Evolutionary conservation across 2,797 vertebrate species (phyloP), one percentile per base, ranked within the genome.

Genomic region (Pangasius djambal): DNA sequence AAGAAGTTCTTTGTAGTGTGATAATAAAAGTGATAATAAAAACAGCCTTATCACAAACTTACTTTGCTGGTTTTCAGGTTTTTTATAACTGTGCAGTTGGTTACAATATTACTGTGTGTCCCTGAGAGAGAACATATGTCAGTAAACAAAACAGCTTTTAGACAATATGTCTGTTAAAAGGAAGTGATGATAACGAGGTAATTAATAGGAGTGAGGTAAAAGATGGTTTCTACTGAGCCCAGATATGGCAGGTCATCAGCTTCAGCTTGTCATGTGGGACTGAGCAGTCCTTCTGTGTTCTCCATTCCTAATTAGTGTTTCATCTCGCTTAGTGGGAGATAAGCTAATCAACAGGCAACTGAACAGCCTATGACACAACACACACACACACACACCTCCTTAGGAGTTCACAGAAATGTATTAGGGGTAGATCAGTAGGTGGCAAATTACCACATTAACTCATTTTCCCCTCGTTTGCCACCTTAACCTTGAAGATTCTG

Each of bases 31-130:
- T 65, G 61, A 44, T 87, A 61, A 82, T 59, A 40, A 87, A 63
- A 87, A 57, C 87, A 72, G 12, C 10, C 52, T 88, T 57, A 83
- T 81, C 12, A 25, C n/a, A 91, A 89, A 57, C n/a, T 25, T 48
- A 74, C 83, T 72, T 85, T 85, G 57, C 16, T 77, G 85, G 40
- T 28, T 89, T 89, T 79, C 55, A 84, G 52, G 61, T 69, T 89
- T 15, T 69, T 89, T 84, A 31, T 31, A 78, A 65, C 65, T 59
- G 74, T 31, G 65, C 48, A 18, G 79, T 72, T 69, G 83, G 67
- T 67, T 82, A 77, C n/a, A 57, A 63, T 84, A 10, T 72, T 88
- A 4, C 25, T 34, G 48, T 44, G 15, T 65, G 59, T 77, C 81
- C 88, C 84, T 57, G 34, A 63, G 69, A 84, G 44, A 75, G 28